These are phyloP conservation scores for Leptopterna dolabrata DNA, from an alignment of 2,888 invertebrate species.

Conservation along the genomic window DNA sequence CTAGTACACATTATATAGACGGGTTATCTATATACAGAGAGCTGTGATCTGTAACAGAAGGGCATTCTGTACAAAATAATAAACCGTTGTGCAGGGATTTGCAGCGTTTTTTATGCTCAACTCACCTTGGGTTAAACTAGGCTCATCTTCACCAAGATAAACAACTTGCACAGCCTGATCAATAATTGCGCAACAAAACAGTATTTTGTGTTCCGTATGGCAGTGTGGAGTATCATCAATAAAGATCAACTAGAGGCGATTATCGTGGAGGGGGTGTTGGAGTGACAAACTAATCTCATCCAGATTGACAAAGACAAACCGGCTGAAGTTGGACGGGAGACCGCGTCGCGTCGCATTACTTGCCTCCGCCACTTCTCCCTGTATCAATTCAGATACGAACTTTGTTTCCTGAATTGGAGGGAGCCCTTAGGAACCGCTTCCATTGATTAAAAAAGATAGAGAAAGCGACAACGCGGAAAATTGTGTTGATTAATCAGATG, in stretches of 20 bases:
- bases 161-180: not conserved
- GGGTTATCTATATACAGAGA: too few relatives aligned
- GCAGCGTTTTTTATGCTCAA: too few relatives aligned
- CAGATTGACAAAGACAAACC: conserved; percentile 11
- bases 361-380: not conserved
- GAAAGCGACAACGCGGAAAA: not conserved
- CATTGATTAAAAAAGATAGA: not conserved
- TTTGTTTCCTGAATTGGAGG: not conserved
- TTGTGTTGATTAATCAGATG: not conserved
- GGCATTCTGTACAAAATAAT: too few relatives aligned
- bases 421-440: not conserved
- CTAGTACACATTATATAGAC: too few relatives aligned
- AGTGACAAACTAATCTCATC: conserved; percentile 4
- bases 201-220: not conserved
- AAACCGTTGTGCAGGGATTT: too few relatives aligned
- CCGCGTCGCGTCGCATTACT: not conserved
- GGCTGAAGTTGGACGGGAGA: not conserved
- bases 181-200: not conserved
- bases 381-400: not conserved
- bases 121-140: too few relatives aligned
- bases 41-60: too few relatives aligned
- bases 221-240: not conserved
- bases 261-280: not conserved
- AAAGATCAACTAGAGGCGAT: not conserved
- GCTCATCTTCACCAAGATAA: not conserved